Evolutionary conservation across 2,888 invertebrate species (phyloP), one percentile per base, ranked within the genome.

Genomic region (Aphodius sticticus): DNA sequence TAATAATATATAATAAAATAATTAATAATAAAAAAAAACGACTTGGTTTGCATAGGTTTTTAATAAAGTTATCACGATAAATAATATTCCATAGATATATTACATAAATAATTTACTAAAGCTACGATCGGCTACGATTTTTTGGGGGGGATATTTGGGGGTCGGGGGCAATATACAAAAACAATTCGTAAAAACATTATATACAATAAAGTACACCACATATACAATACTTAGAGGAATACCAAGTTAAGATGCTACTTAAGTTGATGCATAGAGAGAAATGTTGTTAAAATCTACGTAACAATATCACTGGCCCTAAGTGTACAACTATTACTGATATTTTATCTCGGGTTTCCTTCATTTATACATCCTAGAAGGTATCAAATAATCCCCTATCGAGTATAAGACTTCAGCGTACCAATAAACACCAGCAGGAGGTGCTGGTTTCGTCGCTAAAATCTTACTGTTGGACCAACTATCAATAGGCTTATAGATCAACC

Each of bases 321-420:
- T 37, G 74, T 74, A n/a, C 36, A 16, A 71, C 12, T 16, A 16
- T 71, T 71, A 3, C 26, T 16, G 35, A 71, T 16, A 71, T 35
- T 74, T 15, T 35, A 16, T 74, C 74, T 74, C 16, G 6, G n/a
- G n/a, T 26, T 35, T 26, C n/a, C 6, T 35, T 80, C 76, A 81
- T 76, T 81, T 80, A 70, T 85, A 85, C 82, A 88, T 82, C 83
- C 87, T 88, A 70, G 89, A 85, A 6, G 96, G 96, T 82, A 97
- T 89, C 76, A 96, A 90, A 86, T 92, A 93, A 83, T 94, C 92
- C 77, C 95, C 94, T 76, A 96, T 86, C 77, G 92, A 90, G 90
- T 96, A 96, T 80, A 98, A 91, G 71, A 94, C 90, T 84, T 92
- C 92, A 69, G 97, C 96, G 90, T 98, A 98, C 96, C 97, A 97